Percentiles rank a stretch among this genome's conserved stretches.
phyloP scores from a whole-genome alignment of 2,113 vertebrate genomes.

The Eretmochelys imbricata region DNA sequence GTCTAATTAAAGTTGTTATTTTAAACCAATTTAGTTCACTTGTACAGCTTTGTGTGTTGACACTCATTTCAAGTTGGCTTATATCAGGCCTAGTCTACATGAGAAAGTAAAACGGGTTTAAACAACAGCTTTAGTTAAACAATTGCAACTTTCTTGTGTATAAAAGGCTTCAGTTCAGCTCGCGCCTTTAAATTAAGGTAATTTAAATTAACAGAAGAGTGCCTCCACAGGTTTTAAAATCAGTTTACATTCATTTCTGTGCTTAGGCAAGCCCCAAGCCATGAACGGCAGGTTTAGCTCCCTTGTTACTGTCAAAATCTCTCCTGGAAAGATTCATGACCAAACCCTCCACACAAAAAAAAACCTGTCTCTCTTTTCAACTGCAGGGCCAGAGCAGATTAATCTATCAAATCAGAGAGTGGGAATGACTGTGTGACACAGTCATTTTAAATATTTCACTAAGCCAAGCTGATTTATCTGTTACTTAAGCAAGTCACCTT shows the following conservation, averaged over 20 bases:
- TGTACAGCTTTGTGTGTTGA: background rate
- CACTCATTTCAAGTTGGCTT: background rate
- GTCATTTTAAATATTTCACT: constrained; percentile 35
- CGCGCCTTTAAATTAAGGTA: background rate
- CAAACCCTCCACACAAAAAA: background rate
- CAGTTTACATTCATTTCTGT: background rate
- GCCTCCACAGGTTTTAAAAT: background rate
- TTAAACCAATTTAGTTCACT: background rate
- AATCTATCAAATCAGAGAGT: constrained; percentile 31
- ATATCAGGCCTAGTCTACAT: background rate
- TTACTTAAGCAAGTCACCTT: constrained; percentile 17
- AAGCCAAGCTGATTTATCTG: constrained; percentile 7
- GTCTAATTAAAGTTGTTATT: background rate
- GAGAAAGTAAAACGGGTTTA: background rate
- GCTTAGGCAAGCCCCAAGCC: background rate
- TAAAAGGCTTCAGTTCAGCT: background rate
- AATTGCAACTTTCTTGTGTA: background rate
- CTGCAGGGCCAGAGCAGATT: background rate
- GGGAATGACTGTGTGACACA: constrained; percentile 20
- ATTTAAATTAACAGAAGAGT: background rate
- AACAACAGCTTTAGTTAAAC: background rate
- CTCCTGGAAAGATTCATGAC: background rate
- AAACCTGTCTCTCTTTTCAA: background rate
- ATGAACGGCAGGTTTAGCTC: background rate
- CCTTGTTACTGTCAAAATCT: background rate